phyloP scores from a whole-genome alignment of 2,888 invertebrate genomes.

The Octonoba sinensis region DNA sequence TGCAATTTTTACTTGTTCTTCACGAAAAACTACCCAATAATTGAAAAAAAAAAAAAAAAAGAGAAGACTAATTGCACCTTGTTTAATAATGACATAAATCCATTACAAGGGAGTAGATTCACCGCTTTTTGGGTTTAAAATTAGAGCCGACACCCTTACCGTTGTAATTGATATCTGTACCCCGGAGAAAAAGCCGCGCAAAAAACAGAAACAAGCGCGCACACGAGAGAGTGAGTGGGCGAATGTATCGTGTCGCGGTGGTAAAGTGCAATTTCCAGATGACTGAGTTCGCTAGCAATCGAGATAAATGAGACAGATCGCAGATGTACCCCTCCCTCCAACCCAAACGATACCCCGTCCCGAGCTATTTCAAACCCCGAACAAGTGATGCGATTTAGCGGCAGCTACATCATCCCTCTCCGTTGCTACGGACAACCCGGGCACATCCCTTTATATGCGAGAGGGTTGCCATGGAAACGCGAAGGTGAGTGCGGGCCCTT shows the following conservation, averaged over 20 bases:
- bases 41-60: no score
- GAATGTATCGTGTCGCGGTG: conserved; percentile 6
- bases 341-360: conserved; percentile 16
- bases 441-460: conserved; percentile 18
- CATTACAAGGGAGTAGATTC: no score
- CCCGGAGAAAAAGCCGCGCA: neutral
- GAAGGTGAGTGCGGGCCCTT: conserved; percentile 41
- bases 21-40: no score
- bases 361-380: conserved; percentile 21
- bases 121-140: no score
- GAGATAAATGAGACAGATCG: conserved; percentile 42
- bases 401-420: conserved; percentile 37
- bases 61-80: no score
- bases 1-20: no score
- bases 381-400: conserved; percentile 57
- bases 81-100: no score
- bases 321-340: conserved; percentile 23
- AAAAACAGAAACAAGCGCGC: neutral
- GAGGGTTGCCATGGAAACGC: conserved; percentile 34
- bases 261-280: conserved; percentile 35
- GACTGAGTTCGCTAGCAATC: conserved; percentile 30
- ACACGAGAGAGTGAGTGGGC: neutral
- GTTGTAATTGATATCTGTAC: conserved; percentile 17
- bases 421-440: conserved; percentile 35
- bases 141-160: no score